A percentile compares a stretch with the other conserved stretches of the same genome.
phyloP scores from a whole-genome alignment of 2,888 invertebrate species.

The Sesamia inferens region DNA sequence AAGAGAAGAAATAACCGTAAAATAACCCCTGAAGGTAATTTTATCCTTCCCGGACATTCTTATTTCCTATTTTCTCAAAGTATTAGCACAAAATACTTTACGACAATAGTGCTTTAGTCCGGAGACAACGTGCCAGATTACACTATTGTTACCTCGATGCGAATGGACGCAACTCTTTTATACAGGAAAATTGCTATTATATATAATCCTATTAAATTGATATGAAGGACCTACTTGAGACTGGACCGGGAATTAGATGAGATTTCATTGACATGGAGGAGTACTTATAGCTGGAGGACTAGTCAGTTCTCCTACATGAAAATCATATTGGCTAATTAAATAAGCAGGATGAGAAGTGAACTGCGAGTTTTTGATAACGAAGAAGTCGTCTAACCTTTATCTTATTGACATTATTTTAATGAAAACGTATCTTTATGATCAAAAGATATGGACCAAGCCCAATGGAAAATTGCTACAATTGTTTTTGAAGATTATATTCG shows the following conservation, averaged over 20 bases:
- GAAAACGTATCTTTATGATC: too few species aligned
- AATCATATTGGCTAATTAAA: background rate
- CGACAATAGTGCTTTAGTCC: constrained; percentile 42
- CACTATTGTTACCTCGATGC: constrained; percentile 56
- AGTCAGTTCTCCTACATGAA: background rate
- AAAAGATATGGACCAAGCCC: background rate
- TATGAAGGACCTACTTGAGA: constrained; percentile 30
- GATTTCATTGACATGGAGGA: constrained; percentile 8
- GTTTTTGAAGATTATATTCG: too few species aligned
- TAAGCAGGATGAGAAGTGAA: background rate
- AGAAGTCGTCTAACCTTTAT: background rate
- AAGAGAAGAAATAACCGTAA: constrained; percentile 1
- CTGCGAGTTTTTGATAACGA: background rate
- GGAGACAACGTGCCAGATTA: constrained; percentile 49
- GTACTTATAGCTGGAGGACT: background rate
- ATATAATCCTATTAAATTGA: constrained; percentile 59
- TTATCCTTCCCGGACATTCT: constrained; percentile 19
- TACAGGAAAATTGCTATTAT: constrained; percentile 61
- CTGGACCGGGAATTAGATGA: constrained; percentile 25
- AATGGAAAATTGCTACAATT: background rate
- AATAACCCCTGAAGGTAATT: constrained; percentile 29
- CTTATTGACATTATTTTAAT: background rate
- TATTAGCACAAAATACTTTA: constrained; percentile 41
- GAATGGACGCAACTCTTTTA: constrained; percentile 58
- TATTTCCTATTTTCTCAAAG: constrained; percentile 40